These are phyloP conservation scores for Eidolon helvum DNA, from an alignment of 2,113 vertebrate genomes.

Conservation along the genomic window DNA sequence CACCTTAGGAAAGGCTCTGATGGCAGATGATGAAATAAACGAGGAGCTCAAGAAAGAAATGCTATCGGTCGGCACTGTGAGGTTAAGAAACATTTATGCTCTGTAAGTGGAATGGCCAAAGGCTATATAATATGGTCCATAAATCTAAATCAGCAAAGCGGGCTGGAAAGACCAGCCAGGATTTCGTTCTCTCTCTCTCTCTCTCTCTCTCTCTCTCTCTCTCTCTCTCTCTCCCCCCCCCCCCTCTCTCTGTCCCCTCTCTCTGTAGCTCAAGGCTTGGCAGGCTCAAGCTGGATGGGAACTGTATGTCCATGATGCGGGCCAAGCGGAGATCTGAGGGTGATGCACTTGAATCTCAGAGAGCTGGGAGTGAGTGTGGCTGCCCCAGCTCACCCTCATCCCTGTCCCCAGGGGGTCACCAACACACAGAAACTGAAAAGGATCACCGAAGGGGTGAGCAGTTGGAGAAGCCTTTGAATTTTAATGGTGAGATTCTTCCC, in stretches of 20 bases:
- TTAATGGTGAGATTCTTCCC: background rate
- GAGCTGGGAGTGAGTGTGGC: fast-evolving
- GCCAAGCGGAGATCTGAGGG: background rate
- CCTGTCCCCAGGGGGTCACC: too few relatives aligned
- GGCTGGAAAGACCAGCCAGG: background rate
- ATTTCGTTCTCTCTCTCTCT: background rate
- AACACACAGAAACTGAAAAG: background rate
- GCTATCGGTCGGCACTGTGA: background rate
- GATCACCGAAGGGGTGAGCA: background rate
- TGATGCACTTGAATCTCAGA: fast-evolving
- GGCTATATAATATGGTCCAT: background rate
- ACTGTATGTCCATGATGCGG: background rate
- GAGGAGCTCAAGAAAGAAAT: background rate
- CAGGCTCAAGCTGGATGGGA: background rate
- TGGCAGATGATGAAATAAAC: background rate
- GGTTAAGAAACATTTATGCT: constrained; percentile 7
- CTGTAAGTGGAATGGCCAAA: background rate
- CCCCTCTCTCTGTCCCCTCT: too few relatives aligned
- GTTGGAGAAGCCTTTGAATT: background rate
- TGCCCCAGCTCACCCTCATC: background rate
- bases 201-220: too few relatives aligned
- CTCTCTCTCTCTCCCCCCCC: too few relatives aligned
- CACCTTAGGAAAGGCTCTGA: background rate
- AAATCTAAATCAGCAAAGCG: background rate
- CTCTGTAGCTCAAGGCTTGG: background rate